Conservation (phyloP, 2,113 vertebrate species). For the Chionodraco myersi region DNA sequence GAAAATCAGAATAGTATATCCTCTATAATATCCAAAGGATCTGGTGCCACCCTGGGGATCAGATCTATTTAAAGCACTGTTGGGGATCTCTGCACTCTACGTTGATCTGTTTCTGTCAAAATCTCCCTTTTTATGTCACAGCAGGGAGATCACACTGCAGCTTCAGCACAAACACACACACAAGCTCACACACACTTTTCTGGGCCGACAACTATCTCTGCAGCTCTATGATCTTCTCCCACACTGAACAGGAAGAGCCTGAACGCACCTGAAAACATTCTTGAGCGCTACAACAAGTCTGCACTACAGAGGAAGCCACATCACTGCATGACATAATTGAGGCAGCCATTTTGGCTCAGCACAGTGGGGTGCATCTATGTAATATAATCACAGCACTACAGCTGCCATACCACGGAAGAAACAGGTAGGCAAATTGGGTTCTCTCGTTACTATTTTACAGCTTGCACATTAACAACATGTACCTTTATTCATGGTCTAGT, state of each 20-base stretch:
- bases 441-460: neutral
- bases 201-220: constrained; percentile 33
- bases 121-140: constrained; percentile 50
- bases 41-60: constrained; percentile 5
- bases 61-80: constrained; percentile 27
- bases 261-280: constrained; percentile 32
- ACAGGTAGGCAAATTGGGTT: neutral
- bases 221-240: constrained; percentile 15
- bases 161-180: constrained; percentile 45
- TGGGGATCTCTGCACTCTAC: constrained; percentile 3
- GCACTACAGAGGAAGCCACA: constrained; percentile 30
- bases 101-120: constrained; percentile 59
- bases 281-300: neutral
- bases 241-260: constrained; percentile 32
- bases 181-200: neutral
- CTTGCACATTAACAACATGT: neutral
- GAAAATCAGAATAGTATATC: too few species aligned
- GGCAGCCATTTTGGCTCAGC: constrained; percentile 68
- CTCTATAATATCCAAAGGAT: neutral
- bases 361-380: neutral
- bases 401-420: neutral
- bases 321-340: constrained; percentile 14
- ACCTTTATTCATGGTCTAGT: neutral
- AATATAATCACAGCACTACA: neutral
- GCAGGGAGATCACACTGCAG: constrained; percentile 58